Percentiles rank a stretch among this genome's conserved stretches.
Conservation (phyloP, 2,888 invertebrate genomes). For the Torymus aiolomorphi region DNA sequence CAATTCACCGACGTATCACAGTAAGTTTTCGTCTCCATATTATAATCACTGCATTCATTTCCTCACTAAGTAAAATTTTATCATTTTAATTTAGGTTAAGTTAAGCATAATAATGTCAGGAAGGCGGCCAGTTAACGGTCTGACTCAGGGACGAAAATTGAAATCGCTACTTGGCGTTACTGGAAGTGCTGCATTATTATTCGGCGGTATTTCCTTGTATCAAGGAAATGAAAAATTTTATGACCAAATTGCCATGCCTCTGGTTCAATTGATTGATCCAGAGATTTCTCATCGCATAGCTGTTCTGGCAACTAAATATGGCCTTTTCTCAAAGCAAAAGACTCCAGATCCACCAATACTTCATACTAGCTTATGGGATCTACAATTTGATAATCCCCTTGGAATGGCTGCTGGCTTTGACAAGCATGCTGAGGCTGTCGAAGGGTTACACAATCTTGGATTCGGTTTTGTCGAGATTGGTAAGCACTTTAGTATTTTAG, state of each 20-base stretch:
- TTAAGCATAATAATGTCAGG: no score
- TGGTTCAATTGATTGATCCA: conserved; percentile 83
- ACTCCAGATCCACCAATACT: conserved; percentile 81
- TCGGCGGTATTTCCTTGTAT: conserved; percentile 83
- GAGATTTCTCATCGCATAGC: conserved; percentile 91
- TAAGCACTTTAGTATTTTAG: conserved; percentile 39
- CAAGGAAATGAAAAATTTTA: conserved; percentile 89
- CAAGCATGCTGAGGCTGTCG: conserved; percentile 94
- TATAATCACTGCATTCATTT: no score
- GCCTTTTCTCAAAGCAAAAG: conserved; percentile 81
- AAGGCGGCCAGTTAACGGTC: conserved; percentile 27
- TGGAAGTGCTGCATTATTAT: conserved; percentile 81
- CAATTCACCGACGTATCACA: no score
- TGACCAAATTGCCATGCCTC: conserved; percentile 83
- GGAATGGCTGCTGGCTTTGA: conserved; percentile 99
- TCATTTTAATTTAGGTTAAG: no score
- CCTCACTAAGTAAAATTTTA: no score
- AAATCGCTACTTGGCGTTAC: conserved; percentile 82
- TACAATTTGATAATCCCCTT: conserved; percentile 89
- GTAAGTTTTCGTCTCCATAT: no score
- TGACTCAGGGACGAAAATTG: conserved; percentile 79
- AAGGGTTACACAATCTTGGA: conserved; percentile 88
- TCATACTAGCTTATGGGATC: conserved; percentile 83
- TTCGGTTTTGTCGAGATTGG: conserved; percentile 98
- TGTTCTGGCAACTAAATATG: conserved; percentile 85